A percentile compares a stretch with the other conserved stretches of the same genome.
These are phyloP conservation scores for Ecliptopera silaceata DNA, from an alignment of 2,888 invertebrate genomes.

Conservation along the genomic window DNA sequence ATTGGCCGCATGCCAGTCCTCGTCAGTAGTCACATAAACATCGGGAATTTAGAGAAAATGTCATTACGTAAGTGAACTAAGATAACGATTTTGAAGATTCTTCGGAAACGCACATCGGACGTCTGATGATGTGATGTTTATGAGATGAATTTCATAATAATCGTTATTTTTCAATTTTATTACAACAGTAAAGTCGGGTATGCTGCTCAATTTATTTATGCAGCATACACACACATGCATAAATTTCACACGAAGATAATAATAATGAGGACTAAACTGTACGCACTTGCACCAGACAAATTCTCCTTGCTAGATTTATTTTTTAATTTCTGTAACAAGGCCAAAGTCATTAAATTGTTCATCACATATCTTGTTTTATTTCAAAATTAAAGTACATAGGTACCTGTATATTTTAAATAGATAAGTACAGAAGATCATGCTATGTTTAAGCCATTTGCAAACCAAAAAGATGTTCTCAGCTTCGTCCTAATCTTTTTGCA, in stretches of 20 bases:
- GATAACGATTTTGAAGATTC: constrained; percentile 44
- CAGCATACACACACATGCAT: too few relatives aligned
- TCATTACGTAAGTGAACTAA: constrained; percentile 64
- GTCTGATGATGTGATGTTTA: constrained; percentile 15
- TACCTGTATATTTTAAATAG: too few relatives aligned
- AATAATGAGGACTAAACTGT: not conserved
- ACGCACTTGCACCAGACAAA: constrained; percentile 7
- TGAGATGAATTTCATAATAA: constrained; percentile 19
- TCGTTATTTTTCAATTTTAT: constrained; percentile 7
- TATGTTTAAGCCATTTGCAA: too few relatives aligned
- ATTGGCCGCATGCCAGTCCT: constrained; percentile 72
- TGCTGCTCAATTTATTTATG: too few relatives aligned
- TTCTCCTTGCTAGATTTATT: constrained; percentile 5
- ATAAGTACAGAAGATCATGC: too few relatives aligned
- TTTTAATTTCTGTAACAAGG: constrained; percentile 9
- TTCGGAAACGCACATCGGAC: constrained; percentile 34
- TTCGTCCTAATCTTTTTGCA: too few relatives aligned
- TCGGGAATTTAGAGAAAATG: constrained; percentile 75
- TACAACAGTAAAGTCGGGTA: not conserved
- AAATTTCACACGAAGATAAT: not conserved
- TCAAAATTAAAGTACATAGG: constrained; percentile 1
- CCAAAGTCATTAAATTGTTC: constrained; percentile 13
- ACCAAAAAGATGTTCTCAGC: too few relatives aligned
- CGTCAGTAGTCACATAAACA: constrained; percentile 74
- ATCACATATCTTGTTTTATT: constrained; percentile 17